phyloP scores from a whole-genome alignment of 2,888 invertebrate genomes.

The Tyria jacobaeae region DNA sequence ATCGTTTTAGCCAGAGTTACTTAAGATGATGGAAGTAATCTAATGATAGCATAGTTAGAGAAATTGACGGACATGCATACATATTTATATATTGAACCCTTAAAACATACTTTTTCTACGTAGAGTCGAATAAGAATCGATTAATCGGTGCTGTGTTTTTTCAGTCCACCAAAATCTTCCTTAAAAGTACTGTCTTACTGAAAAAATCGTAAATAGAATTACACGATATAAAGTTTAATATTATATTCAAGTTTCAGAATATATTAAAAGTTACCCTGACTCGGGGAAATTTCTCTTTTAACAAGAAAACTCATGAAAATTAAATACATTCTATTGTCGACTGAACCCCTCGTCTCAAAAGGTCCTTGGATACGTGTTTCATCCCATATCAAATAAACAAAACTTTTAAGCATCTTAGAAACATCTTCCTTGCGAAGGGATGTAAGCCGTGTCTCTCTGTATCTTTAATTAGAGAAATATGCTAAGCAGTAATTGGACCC shows the following conservation, averaged over 20 bases:
- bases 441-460: conserved; percentile 38
- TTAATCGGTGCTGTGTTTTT: too few species aligned
- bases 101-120: too few species aligned
- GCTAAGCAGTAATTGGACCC: conserved; percentile 61
- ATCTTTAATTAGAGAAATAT: conserved; percentile 77
- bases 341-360: too few species aligned
- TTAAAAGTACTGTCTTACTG: not conserved
- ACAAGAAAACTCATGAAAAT: not conserved
- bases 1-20: too few species aligned
- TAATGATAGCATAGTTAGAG: too few species aligned
- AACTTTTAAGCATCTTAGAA: conserved; percentile 17
- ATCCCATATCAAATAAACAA: conserved; percentile 12
- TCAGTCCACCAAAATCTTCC: too few species aligned
- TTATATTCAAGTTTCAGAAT: not conserved
- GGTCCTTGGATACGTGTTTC: not conserved
- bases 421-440: conserved; percentile 11
- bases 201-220: not conserved
- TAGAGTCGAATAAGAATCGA: too few species aligned
- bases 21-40: too few species aligned
- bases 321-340: not conserved
- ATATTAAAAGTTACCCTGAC: conserved; percentile 1
- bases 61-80: too few species aligned
- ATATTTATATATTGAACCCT: too few species aligned
- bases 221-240: not conserved
- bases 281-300: not conserved